Evolutionary conservation across 1,140 invertebrate species (phyloP), one percentile per base, ranked within the genome.

Genomic region (Copidosoma floridanum): DNA sequence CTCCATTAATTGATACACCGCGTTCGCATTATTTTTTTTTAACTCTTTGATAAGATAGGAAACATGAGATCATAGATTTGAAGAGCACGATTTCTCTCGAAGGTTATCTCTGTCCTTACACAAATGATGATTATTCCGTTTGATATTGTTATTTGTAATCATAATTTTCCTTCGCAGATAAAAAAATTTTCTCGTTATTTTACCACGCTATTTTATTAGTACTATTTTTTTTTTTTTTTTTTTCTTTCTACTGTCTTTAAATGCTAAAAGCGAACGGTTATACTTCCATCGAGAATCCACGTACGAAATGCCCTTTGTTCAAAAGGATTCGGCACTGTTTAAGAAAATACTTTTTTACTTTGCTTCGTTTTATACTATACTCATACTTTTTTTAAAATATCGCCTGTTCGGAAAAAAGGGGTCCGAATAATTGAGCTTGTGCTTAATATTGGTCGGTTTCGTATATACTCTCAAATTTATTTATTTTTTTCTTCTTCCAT

Each of bases 21-120:
- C 35, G 32, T 54, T 35, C 32, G 24, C 43, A 18, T 20, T 48
- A 40, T 54, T 61, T 7, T 61, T 48, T 61, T 50, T 56, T n/a
- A n/a, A n/a, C n/a, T n/a, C 52, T 61, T 61, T 56, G 52, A 61
- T 61, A 62, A 62, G 44, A 52, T 48, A 62, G 60, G 60, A 62
- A 57, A 57, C 48, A 57, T 51, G 60, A 62, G 60, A 62, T 62
- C 60, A 62, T 54, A 62, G 60, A 62, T 62, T 62, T 32, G 48
- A 62, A 62, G 54, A 62, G 54, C 47, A 57, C 54, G 40, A 52
- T 57, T 57, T 57, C 53, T 27, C 44, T n/a, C 40, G 20, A 55
- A 55, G 23, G 44, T 61, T 43, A 20, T 35, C 59, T 56, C 29
- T 59, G 44, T 55, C 23, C 59, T 50, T 44, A 55, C 7, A 12